Percentiles rank a stretch among this genome's conserved stretches.
These are phyloP conservation scores for Upupa epops DNA, from an alignment of 2,113 vertebrate genomes.

Conservation along the genomic window DNA sequence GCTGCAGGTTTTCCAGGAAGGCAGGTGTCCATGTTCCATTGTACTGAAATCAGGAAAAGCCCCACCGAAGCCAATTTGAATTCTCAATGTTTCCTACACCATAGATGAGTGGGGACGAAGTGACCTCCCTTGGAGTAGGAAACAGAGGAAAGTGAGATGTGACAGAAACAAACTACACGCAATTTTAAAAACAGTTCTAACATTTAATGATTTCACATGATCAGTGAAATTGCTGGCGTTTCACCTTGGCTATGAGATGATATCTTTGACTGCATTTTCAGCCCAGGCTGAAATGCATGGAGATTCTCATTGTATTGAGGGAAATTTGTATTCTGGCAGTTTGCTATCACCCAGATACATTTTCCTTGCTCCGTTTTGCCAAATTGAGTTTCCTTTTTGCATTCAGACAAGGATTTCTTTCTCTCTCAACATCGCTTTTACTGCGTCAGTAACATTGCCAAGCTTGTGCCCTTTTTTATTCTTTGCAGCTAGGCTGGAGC, in stretches of 20 bases:
- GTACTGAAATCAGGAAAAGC: neutral
- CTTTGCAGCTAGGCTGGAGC: slow-evolving; percentile 28
- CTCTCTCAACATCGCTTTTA: slow-evolving; percentile 47
- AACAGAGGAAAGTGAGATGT: neutral
- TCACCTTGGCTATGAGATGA: neutral
- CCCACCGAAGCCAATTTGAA: neutral
- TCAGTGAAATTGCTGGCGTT: neutral
- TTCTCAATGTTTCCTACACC: neutral
- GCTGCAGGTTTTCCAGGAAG: neutral
- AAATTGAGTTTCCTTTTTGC: slow-evolving; percentile 45
- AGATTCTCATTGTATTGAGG: neutral
- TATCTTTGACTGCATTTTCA: neutral
- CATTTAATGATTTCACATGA: too few relatives aligned
- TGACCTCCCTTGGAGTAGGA: neutral
- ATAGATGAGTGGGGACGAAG: neutral
- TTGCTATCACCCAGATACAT: slow-evolving; percentile 38
- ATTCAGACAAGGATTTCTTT: slow-evolving; percentile 60
- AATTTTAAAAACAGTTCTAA: neutral
- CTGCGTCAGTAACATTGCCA: slow-evolving; percentile 49
- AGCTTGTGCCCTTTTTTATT: slow-evolving; percentile 52
- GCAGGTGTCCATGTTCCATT: neutral
- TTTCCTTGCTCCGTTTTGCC: slow-evolving; percentile 45
- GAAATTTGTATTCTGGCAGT: slow-evolving; percentile 25
- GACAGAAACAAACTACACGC: neutral
- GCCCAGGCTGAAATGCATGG: neutral